phyloP scores from a whole-genome alignment of 2,888 invertebrate genomes.

The Brachypterus glaber region DNA sequence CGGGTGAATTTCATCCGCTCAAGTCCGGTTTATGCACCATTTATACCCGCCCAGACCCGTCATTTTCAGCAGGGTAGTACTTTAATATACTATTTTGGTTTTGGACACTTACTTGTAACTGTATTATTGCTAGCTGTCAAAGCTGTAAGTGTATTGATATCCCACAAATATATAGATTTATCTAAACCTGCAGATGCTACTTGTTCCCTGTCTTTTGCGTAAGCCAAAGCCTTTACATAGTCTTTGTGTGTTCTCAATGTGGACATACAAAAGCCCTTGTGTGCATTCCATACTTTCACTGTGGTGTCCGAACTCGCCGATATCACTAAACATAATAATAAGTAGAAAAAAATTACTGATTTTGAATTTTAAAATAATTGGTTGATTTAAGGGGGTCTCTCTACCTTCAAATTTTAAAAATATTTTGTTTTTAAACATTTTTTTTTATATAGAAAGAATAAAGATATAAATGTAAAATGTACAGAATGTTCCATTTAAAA shows the following conservation, averaged over 20 bases:
- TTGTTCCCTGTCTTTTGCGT: conserved; percentile 92
- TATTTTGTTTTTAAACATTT: too few relatives aligned
- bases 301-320: conserved; percentile 99
- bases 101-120: conserved; percentile 79
- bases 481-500: too few relatives aligned
- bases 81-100: conserved; percentile 2
- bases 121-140: conserved; percentile 97
- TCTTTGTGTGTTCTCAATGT: conserved; percentile 96
- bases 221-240: conserved; percentile 95
- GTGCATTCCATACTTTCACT: conserved; percentile 99
- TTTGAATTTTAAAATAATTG: too few relatives aligned
- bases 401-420: too few relatives aligned
- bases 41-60: too few relatives aligned
- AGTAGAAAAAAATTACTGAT: too few relatives aligned
- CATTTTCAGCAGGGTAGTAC: too few relatives aligned
- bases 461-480: too few relatives aligned
- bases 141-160: conserved; percentile 94
- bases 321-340: conserved; percentile 63
- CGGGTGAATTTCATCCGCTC: too few relatives aligned
- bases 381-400: too few relatives aligned
- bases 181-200: conserved; percentile 96
- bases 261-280: conserved; percentile 99
- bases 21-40: too few relatives aligned
- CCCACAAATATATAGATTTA: conserved; percentile 95
- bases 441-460: too few relatives aligned